Conservation (phyloP, 2,888 invertebrate genomes). For the Cactoblastis cactorum region DNA sequence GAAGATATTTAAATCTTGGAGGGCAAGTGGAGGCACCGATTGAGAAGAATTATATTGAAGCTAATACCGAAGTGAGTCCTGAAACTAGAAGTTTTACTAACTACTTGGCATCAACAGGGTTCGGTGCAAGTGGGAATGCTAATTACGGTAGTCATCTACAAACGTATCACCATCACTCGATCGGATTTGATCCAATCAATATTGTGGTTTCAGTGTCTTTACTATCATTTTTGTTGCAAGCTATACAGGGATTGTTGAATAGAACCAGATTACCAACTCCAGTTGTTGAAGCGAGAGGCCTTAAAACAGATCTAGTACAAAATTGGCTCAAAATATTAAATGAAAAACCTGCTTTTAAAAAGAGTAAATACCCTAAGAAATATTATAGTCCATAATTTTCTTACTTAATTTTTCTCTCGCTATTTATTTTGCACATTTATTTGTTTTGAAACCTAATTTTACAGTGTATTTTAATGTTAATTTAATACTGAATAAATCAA, state of each 20-base stretch:
- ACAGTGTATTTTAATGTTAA: too few relatives aligned
- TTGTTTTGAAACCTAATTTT: too few relatives aligned
- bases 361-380: slow-evolving; percentile 49
- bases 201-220: slow-evolving; percentile 71
- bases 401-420: not conserved
- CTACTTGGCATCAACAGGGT: slow-evolving; percentile 53
- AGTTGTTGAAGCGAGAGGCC: slow-evolving; percentile 55
- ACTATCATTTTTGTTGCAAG: slow-evolving; percentile 67
- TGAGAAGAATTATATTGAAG: slow-evolving; percentile 32
- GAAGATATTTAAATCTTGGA: slow-evolving; percentile 24
- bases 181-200: slow-evolving; percentile 74
- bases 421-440: slow-evolving; percentile 9
- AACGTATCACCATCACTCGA: slow-evolving; percentile 71
- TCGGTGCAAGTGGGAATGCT: slow-evolving; percentile 49
- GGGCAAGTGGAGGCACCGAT: slow-evolving; percentile 56
- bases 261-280: slow-evolving; percentile 60
- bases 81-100: slow-evolving; percentile 51
- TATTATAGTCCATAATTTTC: slow-evolving; percentile 25
- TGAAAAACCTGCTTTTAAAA: slow-evolving; percentile 39
- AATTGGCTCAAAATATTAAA: slow-evolving; percentile 51
- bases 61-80: slow-evolving; percentile 26
- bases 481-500: too few relatives aligned
- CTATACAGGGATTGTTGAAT: slow-evolving; percentile 60
- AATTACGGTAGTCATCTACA: slow-evolving; percentile 41
- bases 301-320: slow-evolving; percentile 34